Base-by-base conservation (phyloP, 2,888 invertebrate genomes). In the Gerosis bhagava region DNA sequence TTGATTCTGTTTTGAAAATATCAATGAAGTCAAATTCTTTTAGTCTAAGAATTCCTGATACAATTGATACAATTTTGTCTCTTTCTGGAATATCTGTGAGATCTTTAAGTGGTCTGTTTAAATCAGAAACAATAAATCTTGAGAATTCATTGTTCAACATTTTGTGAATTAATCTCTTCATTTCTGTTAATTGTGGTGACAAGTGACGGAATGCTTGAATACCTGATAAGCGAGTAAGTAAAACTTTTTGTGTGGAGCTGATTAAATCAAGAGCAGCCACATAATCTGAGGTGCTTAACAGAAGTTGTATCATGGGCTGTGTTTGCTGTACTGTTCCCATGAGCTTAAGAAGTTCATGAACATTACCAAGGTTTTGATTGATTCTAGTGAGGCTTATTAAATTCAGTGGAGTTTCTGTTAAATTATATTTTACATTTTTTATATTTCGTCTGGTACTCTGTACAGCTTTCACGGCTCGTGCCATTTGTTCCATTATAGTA, bases 261-360 rank as follows among this genome's bases (percentile, higher is more conserved):
- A 99, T 99, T 51, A 99, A 91, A 83, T 99, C 99, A 51, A 99
- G 89, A 1, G 99, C 99, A 26, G 97, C 98, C 24, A 98, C 98
- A 90, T 98, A 99, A 81, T 99, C 99, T 53, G 97, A 97, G 6
- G 97, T 97, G 52, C 98, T 97, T 31, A 99, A 89, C 36, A 99
- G 88, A 44, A 98, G 90, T 76, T 99, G 99, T 65, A 99, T 95
- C 80, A 97, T 98, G 1, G 98, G 97, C 76, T 99, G 99, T 11
- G 99, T 98, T 88, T 99, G 98, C 76, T 98, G 95, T 5, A 99
- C 97, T 3, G 97, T 98, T 5, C 95, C 93, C 94, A 99, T 98
- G 48, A 98, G 83, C 70, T 96, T 96, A 32, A 98, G 82, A 63
- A 95, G 92, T 60, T 95, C 94, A 67, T 94, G 86, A 2, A 94